phyloP scores from a whole-genome alignment of 2,113 vertebrate genomes.

The Gallinago media region DNA sequence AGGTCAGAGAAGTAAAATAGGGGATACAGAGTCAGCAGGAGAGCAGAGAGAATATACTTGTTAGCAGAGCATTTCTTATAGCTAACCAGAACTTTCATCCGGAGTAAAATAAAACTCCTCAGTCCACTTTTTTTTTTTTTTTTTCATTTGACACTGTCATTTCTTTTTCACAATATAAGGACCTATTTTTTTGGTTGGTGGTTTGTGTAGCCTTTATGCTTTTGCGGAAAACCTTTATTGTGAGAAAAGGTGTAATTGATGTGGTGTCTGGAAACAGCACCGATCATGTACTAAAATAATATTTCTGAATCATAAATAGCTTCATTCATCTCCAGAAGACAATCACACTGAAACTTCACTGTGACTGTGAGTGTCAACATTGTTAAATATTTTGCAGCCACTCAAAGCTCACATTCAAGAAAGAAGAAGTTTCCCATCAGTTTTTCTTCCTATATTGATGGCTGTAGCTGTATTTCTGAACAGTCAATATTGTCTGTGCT shows the following conservation, averaged over 20 bases:
- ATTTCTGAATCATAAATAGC: conserved; percentile 17
- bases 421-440: background rate
- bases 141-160: background rate
- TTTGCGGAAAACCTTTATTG: background rate
- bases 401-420: background rate
- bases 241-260: background rate
- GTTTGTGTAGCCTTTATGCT: background rate
- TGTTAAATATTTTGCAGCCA: background rate
- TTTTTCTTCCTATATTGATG: background rate
- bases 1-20: background rate
- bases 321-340: conserved; percentile 9
- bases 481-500: background rate
- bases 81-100: background rate
- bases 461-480: background rate
- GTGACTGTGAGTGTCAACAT: background rate
- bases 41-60: background rate
- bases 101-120: background rate
- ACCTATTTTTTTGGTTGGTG: background rate
- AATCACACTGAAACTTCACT: background rate
- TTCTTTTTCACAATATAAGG: background rate
- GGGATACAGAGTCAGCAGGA: background rate
- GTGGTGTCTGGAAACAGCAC: background rate
- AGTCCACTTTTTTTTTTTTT: background rate
- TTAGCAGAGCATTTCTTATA: background rate
- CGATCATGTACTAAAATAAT: background rate